Percentiles rank a stretch among this genome's conserved stretches.
These are phyloP conservation scores for Nyctalus aviator DNA, from an alignment of 2,797 vertebrate species.

Conservation along the genomic window DNA sequence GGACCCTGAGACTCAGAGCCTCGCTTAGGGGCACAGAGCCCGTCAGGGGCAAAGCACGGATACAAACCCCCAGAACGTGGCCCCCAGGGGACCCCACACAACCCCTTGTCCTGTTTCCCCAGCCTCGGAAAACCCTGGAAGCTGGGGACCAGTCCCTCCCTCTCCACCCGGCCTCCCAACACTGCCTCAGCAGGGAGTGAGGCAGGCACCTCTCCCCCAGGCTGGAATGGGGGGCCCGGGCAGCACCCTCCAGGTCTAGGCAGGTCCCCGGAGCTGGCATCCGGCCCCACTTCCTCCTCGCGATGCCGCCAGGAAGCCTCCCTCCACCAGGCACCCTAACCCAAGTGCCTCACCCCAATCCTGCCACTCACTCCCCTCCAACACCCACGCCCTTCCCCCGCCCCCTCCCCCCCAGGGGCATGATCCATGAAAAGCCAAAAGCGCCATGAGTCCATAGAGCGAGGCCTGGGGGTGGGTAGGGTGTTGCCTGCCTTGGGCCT, in stretches of 20 bases:
- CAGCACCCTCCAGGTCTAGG: slow-evolving; percentile 65
- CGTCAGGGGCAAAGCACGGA: neutral
- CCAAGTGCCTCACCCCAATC: slow-evolving; percentile 20
- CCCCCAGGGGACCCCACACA: neutral
- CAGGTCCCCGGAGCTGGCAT: slow-evolving; percentile 5
- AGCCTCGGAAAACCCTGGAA: neutral
- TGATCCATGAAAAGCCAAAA: neutral
- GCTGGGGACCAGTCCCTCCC: neutral
- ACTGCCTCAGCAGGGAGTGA: neutral
- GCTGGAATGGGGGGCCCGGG: neutral
- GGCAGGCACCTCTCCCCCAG: neutral
- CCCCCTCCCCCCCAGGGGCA: neutral
- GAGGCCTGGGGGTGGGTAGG: neutral
- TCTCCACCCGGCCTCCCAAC: neutral
- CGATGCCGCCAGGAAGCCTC: slow-evolving; percentile 27
- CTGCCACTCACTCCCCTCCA: slow-evolving; percentile 31
- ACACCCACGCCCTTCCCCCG: neutral
- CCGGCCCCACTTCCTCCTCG: neutral
- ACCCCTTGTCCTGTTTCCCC: neutral
- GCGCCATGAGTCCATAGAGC: neutral
- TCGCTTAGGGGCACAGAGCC: neutral
- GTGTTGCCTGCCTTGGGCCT: neutral
- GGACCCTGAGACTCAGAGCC: neutral
- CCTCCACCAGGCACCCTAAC: slow-evolving; percentile 1
- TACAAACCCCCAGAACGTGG: neutral